Conservation (phyloP, 2,797 vertebrate genomes). For the Lophotriccus pileatus region DNA sequence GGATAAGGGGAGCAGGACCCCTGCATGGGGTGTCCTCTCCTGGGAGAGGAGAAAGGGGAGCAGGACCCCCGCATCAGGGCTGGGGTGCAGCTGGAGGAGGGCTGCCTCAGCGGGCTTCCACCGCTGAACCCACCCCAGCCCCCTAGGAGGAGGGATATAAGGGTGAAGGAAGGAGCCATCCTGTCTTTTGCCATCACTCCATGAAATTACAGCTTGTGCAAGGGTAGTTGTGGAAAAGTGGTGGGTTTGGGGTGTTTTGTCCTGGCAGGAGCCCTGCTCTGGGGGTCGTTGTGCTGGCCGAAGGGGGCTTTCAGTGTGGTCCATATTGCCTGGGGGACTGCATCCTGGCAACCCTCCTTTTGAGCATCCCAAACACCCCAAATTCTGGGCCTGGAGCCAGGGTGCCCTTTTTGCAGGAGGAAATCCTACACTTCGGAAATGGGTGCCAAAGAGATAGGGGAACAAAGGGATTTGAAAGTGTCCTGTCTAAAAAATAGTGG, state of each 20-base stretch:
- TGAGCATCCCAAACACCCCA: not conserved
- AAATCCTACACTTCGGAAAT: not conserved
- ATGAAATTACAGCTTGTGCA: not conserved
- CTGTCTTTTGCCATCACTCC: not conserved
- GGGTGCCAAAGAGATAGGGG: accelerated
- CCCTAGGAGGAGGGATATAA: not conserved
- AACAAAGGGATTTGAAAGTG: not conserved
- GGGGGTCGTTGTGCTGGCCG: not conserved
- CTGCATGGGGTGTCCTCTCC: not conserved
- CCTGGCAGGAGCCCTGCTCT: not conserved
- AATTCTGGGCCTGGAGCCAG: not conserved
- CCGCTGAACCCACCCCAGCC: not conserved
- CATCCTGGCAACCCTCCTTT: not conserved
- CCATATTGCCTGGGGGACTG: not conserved
- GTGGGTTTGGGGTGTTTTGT: not conserved
- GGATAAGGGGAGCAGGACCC: not conserved
- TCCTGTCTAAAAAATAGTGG: not conserved
- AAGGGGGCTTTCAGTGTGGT: not conserved
- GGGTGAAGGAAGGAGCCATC: not conserved
- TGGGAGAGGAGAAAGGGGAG: not conserved
- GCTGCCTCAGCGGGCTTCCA: not conserved
- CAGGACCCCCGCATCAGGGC: not conserved
- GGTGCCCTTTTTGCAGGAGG: not conserved
- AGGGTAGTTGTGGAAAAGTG: not conserved
- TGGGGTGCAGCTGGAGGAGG: not conserved